These are phyloP conservation scores for Pachydiplax longipennis DNA, from an alignment of 2,888 invertebrate genomes.

Conservation along the genomic window DNA sequence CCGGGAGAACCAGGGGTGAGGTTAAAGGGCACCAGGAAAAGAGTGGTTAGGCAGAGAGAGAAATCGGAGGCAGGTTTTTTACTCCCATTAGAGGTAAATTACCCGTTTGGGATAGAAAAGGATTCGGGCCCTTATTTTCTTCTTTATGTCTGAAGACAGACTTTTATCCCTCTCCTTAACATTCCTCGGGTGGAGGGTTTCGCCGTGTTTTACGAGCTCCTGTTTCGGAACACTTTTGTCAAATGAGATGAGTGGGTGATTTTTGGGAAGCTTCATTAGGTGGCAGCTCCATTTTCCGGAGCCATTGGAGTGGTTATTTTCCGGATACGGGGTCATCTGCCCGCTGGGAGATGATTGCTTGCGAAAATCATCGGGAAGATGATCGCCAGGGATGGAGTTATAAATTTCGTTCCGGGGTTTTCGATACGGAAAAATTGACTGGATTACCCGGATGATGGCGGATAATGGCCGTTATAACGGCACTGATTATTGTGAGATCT, in stretches of 20 bases:
- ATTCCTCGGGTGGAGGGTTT: neutral
- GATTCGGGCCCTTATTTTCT: neutral
- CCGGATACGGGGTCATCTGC: neutral
- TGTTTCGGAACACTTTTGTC: neutral
- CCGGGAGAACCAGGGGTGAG: neutral
- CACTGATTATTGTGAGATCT: neutral
- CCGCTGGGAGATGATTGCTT: neutral
- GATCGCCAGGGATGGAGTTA: neutral
- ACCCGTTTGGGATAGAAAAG: slow-evolving; percentile 28
- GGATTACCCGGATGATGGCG: neutral
- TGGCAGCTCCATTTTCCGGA: neutral
- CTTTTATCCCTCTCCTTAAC: neutral
- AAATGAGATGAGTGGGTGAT: neutral
- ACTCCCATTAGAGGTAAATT: slow-evolving; percentile 35
- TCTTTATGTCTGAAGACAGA: neutral
- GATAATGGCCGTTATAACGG: neutral
- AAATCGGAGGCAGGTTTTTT: slow-evolving; percentile 18
- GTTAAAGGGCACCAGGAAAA: neutral
- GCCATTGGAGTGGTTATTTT: neutral
- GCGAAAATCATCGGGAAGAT: neutral
- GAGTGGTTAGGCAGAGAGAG: neutral
- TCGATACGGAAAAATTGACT: neutral
- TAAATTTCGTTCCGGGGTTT: neutral
- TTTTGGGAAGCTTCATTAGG: neutral
- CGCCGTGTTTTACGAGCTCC: neutral